These are phyloP conservation scores for Protobothrops flavoviridis DNA, from an alignment of 2,113 vertebrate species.

Conservation along the genomic window DNA sequence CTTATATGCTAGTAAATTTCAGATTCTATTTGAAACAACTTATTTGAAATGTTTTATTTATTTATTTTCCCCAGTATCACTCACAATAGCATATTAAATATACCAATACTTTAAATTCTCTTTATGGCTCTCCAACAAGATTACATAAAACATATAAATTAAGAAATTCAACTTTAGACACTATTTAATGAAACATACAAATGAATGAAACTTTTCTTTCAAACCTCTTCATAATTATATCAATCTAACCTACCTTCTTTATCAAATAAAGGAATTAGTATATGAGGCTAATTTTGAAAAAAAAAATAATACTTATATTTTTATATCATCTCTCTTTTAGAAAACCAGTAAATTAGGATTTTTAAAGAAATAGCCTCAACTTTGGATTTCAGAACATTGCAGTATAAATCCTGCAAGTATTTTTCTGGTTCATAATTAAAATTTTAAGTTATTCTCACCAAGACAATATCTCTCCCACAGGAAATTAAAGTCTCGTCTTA, in stretches of 20 bases:
- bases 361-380: neutral
- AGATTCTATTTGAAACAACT: neutral
- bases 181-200: neutral
- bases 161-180: neutral
- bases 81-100: neutral
- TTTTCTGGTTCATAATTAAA: neutral
- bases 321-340: neutral
- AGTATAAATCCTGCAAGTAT: neutral
- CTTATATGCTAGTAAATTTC: neutral
- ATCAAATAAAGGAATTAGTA: neutral
- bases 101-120: neutral
- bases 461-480: neutral
- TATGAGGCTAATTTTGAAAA: neutral
- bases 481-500: neutral
- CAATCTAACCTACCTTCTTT: neutral
- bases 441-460: neutral
- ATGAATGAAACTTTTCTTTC: neutral
- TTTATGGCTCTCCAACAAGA: neutral
- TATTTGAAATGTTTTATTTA: neutral
- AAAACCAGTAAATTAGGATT: neutral
- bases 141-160: neutral
- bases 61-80: neutral
- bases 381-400: neutral
- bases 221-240: neutral
- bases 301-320: neutral